A percentile compares a stretch with the other conserved stretches of the same genome.
phyloP scores from a whole-genome alignment of 2,113 vertebrate genomes.

The Varanus salvator region DNA sequence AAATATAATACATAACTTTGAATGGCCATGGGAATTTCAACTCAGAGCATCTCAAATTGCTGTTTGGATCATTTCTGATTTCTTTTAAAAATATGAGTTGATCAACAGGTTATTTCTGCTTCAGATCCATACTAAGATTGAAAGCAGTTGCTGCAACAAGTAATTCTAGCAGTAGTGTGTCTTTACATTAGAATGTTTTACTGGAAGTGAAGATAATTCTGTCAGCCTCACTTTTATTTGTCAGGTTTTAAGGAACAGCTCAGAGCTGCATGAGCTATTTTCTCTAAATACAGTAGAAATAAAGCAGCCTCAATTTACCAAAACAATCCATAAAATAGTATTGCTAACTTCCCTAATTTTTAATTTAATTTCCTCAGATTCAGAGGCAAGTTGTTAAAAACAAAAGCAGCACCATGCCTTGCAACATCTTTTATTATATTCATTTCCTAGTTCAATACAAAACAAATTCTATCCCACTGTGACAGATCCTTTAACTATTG shows the following conservation, averaged over 20 bases:
- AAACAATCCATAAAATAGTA: not conserved
- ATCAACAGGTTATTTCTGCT: constrained; percentile 68
- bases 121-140: constrained; percentile 55
- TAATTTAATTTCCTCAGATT: not conserved
- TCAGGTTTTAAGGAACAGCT: constrained; percentile 41
- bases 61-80: constrained; percentile 58
- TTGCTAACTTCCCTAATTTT: not conserved
- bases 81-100: constrained; percentile 58
- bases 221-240: constrained; percentile 50
- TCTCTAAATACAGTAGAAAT: not conserved
- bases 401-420: not conserved
- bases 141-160: constrained; percentile 65
- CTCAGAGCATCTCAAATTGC: constrained; percentile 59
- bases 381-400: not conserved
- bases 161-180: constrained; percentile 60
- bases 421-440: not conserved
- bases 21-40: constrained; percentile 66
- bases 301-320: constrained; percentile 33
- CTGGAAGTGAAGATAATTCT: not conserved
- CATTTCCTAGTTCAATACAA: not conserved
- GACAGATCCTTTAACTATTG: not conserved
- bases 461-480: not conserved
- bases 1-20: constrained; percentile 71
- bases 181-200: constrained; percentile 27
- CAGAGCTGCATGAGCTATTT: constrained; percentile 18